Conservation (phyloP, 2,797 vertebrate genomes). For the Cyprinodon diabolis region DNA sequence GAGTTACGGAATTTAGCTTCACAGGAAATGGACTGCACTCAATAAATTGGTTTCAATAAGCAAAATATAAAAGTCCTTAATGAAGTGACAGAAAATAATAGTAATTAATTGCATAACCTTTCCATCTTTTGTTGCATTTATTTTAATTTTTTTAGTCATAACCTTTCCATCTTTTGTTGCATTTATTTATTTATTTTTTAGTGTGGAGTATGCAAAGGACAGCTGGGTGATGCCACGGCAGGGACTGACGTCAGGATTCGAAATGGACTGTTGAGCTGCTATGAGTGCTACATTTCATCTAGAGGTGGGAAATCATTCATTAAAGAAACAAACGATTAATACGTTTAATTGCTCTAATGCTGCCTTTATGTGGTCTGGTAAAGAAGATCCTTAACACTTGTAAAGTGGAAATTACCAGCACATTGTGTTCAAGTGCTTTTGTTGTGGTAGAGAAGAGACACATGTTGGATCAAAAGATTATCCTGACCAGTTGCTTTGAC, state of each 20-base stretch:
- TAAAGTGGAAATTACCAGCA: no score
- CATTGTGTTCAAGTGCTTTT: no score
- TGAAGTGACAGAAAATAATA: no score
- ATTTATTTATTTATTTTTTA: conserved; percentile 54
- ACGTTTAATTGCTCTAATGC: no score
- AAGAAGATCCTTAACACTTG: no score
- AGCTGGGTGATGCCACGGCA: conserved; percentile 89
- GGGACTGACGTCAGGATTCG: conserved; percentile 96
- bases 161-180: neutral
- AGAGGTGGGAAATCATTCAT: conserved; percentile 82
- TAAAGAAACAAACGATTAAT: neutral
- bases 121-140: no score
- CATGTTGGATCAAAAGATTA: no score
- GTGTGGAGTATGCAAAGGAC: conserved; percentile 93
- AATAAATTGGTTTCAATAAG: neutral
- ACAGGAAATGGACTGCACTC: neutral
- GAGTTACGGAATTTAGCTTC: neutral
- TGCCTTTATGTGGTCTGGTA: no score
- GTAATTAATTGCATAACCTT: no score
- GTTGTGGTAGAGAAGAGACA: no score
- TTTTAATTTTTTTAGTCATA: no score
- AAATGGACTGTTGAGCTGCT: conserved; percentile 94
- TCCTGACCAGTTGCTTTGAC: no score
- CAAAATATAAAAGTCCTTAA: neutral
- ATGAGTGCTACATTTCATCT: conserved; percentile 92